A percentile compares a stretch with the other conserved stretches of the same genome.
Evolutionary conservation across 2,113 vertebrate species (phyloP).

Genomic region (Gopherus evgoodei): DNA sequence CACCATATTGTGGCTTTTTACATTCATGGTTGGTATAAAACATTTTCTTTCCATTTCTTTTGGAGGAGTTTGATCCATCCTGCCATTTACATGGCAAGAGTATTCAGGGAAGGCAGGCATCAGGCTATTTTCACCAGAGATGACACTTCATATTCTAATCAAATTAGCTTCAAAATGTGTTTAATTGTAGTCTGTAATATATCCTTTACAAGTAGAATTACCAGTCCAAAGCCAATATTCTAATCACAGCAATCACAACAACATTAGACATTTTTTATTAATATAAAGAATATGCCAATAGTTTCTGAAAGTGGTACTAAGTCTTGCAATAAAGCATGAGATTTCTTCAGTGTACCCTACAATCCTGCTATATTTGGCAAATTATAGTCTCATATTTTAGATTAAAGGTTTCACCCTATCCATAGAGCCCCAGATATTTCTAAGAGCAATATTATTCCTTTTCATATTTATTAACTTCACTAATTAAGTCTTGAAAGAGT

Average conservation of each 20-base stretch:
- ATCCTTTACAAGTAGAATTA: background rate
- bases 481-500: background rate
- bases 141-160: background rate
- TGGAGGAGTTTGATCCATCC: background rate
- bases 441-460: background rate
- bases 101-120: background rate
- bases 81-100: background rate
- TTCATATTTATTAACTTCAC: background rate
- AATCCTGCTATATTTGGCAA: background rate
- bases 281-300: background rate
- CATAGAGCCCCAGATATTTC: background rate
- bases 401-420: background rate
- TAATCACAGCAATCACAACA: background rate
- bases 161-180: background rate
- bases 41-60: background rate
- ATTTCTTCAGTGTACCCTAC: background rate
- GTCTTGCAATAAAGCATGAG: background rate
- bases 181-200: background rate
- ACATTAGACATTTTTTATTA: background rate
- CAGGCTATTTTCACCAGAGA: background rate
- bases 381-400: background rate
- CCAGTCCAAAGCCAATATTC: background rate
- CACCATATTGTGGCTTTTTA: conserved; percentile 8
- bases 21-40: conserved; percentile 5
- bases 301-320: background rate